Conservation (phyloP, 2,113 vertebrate species). For the Datnioides undecimradiatus region DNA sequence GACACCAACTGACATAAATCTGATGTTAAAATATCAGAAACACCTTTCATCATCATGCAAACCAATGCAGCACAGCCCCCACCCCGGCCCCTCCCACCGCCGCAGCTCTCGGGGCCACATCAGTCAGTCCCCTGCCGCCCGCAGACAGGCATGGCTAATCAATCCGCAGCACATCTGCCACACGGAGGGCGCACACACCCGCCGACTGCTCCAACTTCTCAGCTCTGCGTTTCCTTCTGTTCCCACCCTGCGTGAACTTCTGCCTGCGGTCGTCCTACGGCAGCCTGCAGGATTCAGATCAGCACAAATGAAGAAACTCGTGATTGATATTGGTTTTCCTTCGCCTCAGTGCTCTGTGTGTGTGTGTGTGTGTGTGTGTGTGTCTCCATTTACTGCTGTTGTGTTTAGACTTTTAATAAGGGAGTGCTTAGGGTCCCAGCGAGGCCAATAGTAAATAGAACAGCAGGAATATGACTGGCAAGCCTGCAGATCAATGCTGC, state of each 20-base stretch:
- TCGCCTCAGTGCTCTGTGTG: slow-evolving; percentile 15
- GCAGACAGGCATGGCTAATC: slow-evolving; percentile 64
- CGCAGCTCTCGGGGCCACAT: slow-evolving; percentile 28
- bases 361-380: no score
- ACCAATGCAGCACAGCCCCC: no score
- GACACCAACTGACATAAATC: background rate
- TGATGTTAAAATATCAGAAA: background rate
- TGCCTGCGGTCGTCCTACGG: background rate
- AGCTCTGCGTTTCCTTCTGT: background rate
- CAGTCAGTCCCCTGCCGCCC: slow-evolving; percentile 38
- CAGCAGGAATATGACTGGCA: slow-evolving; percentile 66
- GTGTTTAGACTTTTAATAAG: slow-evolving; percentile 77
- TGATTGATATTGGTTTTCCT: slow-evolving; percentile 48
- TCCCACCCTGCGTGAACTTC: background rate
- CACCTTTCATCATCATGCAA: background rate
- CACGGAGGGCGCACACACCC: slow-evolving; percentile 7
- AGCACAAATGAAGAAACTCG: slow-evolving; percentile 1
- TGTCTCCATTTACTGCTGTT: slow-evolving; percentile 40
- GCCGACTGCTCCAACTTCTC: no score
- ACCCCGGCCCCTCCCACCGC: no score
- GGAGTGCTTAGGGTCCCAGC: slow-evolving; percentile 71
- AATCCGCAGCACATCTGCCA: slow-evolving; percentile 62
- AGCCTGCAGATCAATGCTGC: slow-evolving; percentile 76
- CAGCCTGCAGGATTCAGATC: background rate
- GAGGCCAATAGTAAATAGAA: slow-evolving; percentile 75